Conservation (phyloP, 1,140 invertebrate species). For the Lepidotrigona ventralis region DNA sequence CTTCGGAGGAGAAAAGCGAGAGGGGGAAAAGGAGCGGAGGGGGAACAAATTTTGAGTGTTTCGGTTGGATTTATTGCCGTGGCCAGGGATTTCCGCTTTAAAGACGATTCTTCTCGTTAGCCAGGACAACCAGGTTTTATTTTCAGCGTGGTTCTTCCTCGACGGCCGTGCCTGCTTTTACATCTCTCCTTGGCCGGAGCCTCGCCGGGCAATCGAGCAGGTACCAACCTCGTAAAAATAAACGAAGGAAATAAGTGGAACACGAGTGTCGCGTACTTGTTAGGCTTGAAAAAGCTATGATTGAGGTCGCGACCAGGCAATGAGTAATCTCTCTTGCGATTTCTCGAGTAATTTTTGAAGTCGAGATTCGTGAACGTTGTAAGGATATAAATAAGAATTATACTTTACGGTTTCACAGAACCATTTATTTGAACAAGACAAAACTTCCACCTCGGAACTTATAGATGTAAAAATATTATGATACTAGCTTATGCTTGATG, state of each 20-base stretch:
- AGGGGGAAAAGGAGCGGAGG: no score
- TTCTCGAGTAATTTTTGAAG: no score
- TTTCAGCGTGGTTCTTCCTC: constrained; percentile 42
- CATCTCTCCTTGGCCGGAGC: constrained; percentile 29
- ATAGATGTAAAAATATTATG: no score
- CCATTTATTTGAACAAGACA: no score
- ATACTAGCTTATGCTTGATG: no score
- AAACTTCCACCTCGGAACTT: no score
- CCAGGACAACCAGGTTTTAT: constrained; percentile 54
- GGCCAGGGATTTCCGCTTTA: constrained; percentile 51
- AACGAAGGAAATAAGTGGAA: background rate
- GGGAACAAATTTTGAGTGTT: constrained; percentile 45
- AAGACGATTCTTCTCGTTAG: constrained; percentile 37
- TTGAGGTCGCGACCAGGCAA: background rate
- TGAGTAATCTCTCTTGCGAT: background rate
- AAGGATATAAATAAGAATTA: no score
- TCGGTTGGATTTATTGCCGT: constrained; percentile 50
- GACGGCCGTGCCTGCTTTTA: constrained; percentile 46
- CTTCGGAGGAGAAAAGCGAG: no score
- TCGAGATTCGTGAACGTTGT: no score
- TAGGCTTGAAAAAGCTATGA: constrained; percentile 4
- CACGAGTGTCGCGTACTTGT: background rate
- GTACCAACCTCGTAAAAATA: background rate
- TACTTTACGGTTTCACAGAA: no score
- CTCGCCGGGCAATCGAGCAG: constrained; percentile 3